Base-by-base conservation (phyloP, 2,113 vertebrate species). In the Vulpes ferrilata region DNA sequence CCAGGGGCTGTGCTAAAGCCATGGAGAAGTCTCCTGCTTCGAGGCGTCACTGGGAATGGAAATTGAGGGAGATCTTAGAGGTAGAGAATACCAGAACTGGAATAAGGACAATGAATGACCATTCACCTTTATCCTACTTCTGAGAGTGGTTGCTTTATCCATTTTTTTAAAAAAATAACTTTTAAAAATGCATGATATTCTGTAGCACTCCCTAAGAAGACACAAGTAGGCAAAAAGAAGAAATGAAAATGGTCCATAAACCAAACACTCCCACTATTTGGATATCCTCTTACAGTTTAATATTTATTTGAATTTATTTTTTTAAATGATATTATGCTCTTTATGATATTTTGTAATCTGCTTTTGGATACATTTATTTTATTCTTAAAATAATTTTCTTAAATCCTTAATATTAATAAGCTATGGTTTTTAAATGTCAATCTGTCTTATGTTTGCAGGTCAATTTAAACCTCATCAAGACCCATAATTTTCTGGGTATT, bases 221-320 rank as follows among this genome's bases (percentile, higher is more conserved):
- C 55, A 16, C 55, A 95, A 53, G 64, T 53, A 73, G 35, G 1
- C 30, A 92, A 93, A 96, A 85, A 48, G 23, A 76, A 82, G 19
- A 55, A 74, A 43, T 48, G n/a, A 60, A 78, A 53, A 65, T 5
- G 11, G 0, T 25, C 0, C n/a, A 1, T 32, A 88, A 74, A 32
- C 7, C 10, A 62, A 51, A 7, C 16, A 73, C 8, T 85, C 17
- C 3, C 79, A 79, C 25, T 88, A 76, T 43, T 59, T 85, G 38
- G 16, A n/a, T 64, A 80, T 2, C 1, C 0, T 65, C 35, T n/a
- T 93, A 57, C 3, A 84, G 2, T 67, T 85, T 87, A 93, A 71
- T 59, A 73, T 88, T 93, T 80, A 91, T 81, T 76, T 92, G 35
- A 71, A 67, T 79, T 64, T 89, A 16, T 82, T 74, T 90, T 69